Conservation (phyloP, 2,113 vertebrate species). For the Cyanoderma ruficeps region DNA sequence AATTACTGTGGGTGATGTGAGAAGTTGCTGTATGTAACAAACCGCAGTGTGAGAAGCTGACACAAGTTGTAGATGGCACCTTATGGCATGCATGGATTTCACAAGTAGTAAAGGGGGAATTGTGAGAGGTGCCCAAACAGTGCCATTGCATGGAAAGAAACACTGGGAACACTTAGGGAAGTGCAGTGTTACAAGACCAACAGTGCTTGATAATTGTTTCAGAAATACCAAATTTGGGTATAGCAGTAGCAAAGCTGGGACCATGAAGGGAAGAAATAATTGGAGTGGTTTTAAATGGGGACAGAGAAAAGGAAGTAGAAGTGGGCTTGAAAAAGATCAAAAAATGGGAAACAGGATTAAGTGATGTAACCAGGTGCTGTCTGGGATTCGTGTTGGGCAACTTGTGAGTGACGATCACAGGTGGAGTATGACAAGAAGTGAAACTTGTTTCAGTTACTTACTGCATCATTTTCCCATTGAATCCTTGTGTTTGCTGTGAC, state of each 20-base stretch:
- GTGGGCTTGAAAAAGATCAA: background rate
- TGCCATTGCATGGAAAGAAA: background rate
- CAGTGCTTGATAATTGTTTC: background rate
- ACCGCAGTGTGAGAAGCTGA: background rate
- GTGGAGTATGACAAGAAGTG: background rate
- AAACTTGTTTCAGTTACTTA: background rate
- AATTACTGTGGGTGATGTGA: background rate
- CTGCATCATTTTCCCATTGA: background rate
- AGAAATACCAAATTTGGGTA: background rate
- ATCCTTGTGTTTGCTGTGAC: background rate
- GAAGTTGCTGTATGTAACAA: background rate
- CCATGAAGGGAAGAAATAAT: background rate
- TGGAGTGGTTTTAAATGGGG: background rate
- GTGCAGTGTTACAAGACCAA: background rate
- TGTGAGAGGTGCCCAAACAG: background rate
- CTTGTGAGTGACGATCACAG: background rate
- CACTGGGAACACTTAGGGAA: background rate
- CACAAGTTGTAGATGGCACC: background rate
- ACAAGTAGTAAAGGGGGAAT: background rate
- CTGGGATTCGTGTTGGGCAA: background rate
- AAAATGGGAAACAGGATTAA: background rate
- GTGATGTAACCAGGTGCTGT: background rate
- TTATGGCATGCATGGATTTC: background rate
- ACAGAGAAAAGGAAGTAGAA: background rate
- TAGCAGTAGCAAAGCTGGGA: background rate